Percentiles rank a stretch among this genome's conserved stretches.
These are phyloP conservation scores for Penaeus chinensis DNA, from an alignment of 1,140 invertebrate genomes.

Conservation along the genomic window DNA sequence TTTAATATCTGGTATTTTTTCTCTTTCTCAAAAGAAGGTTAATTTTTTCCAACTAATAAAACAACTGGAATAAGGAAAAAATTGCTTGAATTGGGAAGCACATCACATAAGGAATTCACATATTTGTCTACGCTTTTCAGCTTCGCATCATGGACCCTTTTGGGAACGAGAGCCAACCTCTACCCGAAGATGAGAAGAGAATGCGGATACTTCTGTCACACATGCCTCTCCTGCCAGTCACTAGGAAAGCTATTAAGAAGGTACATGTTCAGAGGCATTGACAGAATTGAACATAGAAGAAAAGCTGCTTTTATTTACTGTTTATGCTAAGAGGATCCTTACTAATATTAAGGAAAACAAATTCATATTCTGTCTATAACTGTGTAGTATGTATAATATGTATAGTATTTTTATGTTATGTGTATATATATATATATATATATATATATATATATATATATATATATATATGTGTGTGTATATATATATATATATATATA, in stretches of 20 bases:
- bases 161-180: background rate
- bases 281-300: too few relatives aligned
- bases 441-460: too few relatives aligned
- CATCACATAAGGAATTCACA: background rate
- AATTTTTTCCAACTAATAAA: background rate
- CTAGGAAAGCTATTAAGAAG: constrained; percentile 31
- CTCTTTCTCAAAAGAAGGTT: background rate
- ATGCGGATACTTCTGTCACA: constrained; percentile 50
- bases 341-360: too few relatives aligned
- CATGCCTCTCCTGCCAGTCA: constrained; percentile 50
- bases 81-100: background rate
- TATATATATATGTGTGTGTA: too few relatives aligned
- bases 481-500: too few relatives aligned
- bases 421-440: too few relatives aligned
- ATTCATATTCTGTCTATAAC: too few relatives aligned
- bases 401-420: too few relatives aligned
- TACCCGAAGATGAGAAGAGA: constrained; percentile 25
- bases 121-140: background rate
- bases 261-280: background rate
- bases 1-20: background rate
- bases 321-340: too few relatives aligned
- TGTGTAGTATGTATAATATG: too few relatives aligned
- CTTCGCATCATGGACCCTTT: constrained; percentile 37
- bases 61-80: too few relatives aligned
- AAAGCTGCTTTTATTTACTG: too few relatives aligned